Base-by-base conservation (phyloP, 53 echinoderm and acorn worm genomes). In the Apostichopus leukothele region DNA sequence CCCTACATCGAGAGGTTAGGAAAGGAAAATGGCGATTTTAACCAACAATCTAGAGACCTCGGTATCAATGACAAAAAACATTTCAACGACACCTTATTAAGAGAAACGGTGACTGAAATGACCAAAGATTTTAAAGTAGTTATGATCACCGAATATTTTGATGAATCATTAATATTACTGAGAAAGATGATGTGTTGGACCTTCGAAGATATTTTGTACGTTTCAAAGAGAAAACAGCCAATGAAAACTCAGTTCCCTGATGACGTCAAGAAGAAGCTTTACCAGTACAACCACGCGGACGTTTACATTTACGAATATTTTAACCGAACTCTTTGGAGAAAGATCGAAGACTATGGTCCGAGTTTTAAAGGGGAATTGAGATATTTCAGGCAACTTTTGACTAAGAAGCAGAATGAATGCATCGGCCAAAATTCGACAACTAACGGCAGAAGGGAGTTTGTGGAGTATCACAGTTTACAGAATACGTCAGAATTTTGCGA, bases 121-220 rank as follows among this genome's bases (percentile, higher is more conserved):
- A 67, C 4, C 16, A 9, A 66, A 50, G 84, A 84, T 50, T 84
- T 84, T 22, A 50, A 21, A 1, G 51, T 84, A 11, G 84, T 84
- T 11, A 21, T 84, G 84, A 66, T 84, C 22, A 84, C 67, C 13
- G 84, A 84, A 67, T 84, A 84, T 84, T 84, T 84, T 19, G 84
- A 84, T 13, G 84, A 84, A 39, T 84, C 84, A 11, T 20, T 84
- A 7, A 67, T 84, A 66, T 60, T 84, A 19, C 25, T 84, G 25
- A 66, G 22, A 14, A 26, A 66, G 13, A 7, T 61, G 2, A 61
- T 84, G 23, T 84, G 84, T 67, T 84, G 84, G 84, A 66, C 63
- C 10, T 84, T 84, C 26, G 84, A 63, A 13, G 84, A 84, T 39
- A 84, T 84, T 4, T 21, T 84, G 13, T 84, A 84, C 67, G 84